phyloP scores from a whole-genome alignment of 2,113 vertebrate species.

The Rhodinocichla rosea region DNA sequence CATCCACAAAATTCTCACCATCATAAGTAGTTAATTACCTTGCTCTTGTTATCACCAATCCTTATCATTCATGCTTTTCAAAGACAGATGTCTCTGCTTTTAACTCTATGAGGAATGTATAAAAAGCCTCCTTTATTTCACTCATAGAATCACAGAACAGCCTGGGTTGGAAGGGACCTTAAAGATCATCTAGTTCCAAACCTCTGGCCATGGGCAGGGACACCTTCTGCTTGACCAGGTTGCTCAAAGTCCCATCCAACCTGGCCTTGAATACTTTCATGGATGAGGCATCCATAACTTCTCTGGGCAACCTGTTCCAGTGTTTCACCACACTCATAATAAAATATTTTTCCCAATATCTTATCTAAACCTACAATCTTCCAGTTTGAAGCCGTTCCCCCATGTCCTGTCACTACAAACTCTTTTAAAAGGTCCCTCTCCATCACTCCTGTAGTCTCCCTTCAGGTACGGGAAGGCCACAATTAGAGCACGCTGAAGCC shows the following conservation, averaged over 20 bases:
- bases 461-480: not conserved
- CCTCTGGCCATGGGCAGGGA: not conserved
- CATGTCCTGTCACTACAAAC: fast-evolving
- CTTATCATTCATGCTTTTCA: not conserved
- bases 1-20: not conserved
- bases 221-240: not conserved
- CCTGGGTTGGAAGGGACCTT: not conserved
- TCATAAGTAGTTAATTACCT: not conserved
- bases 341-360: not conserved
- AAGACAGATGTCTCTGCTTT: not conserved
- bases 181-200: not conserved
- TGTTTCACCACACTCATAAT: not conserved
- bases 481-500: fast-evolving
- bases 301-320: not conserved
- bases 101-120: fast-evolving
- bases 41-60: not conserved
- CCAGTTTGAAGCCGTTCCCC: not conserved
- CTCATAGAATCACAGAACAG: not conserved
- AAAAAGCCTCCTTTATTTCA: not conserved
- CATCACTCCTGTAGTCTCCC: fast-evolving
- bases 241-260: not conserved
- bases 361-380: not conserved
- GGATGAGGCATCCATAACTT: not conserved
- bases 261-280: not conserved
- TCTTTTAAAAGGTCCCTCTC: not conserved